Percentiles rank a stretch among this genome's conserved stretches.
phyloP scores from a whole-genome alignment of 2,888 invertebrate genomes.

The Himalopsyche japonica region DNA sequence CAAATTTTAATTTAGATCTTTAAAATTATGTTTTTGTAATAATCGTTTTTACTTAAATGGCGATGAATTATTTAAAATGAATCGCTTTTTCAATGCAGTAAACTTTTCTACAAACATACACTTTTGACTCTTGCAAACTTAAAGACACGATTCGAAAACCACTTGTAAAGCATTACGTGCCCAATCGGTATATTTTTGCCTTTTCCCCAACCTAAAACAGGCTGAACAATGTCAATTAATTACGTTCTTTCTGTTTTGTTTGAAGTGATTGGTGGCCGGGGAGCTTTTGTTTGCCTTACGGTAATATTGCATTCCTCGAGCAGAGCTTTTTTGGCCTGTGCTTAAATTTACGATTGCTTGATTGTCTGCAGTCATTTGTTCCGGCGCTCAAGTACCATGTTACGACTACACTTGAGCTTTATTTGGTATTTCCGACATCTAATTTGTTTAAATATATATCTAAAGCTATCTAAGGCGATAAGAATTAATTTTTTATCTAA shows the following conservation, averaged over 20 bases:
- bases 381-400: neutral
- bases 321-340: neutral
- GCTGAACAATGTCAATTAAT: constrained; percentile 27
- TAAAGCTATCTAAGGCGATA: neutral
- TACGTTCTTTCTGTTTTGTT: constrained; percentile 36
- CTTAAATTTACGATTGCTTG: neutral
- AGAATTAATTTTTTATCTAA: no score
- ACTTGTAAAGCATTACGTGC: neutral
- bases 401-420: neutral
- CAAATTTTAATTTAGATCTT: no score
- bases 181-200: neutral
- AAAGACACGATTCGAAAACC: neutral
- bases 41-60: no score
- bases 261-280: constrained; percentile 23
- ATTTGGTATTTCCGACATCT: neutral
- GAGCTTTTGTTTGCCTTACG: constrained; percentile 23
- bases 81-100: no score
- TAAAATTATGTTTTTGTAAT: no score
- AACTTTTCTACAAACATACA: no score
- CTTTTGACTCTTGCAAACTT: neutral
- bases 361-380: neutral
- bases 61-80: no score
- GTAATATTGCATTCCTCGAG: constrained; percentile 21
- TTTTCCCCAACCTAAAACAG: neutral
- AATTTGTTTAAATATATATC: neutral